phyloP scores from a whole-genome alignment of 2,888 invertebrate genomes.

The Conops quadrifasciatus region DNA sequence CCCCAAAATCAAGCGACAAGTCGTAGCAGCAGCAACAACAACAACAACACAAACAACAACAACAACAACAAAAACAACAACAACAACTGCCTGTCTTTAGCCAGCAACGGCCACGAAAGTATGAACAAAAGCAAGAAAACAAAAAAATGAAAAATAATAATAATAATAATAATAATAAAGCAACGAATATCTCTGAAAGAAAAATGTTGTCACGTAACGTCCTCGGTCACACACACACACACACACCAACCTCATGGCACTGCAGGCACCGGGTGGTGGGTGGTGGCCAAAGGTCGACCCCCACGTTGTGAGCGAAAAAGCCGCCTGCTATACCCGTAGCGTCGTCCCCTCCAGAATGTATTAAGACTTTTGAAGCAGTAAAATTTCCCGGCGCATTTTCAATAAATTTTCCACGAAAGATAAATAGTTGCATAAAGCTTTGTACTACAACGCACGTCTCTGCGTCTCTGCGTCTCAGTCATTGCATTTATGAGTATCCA shows the following conservation, averaged over 20 bases:
- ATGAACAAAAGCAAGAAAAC: not conserved
- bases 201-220: conserved; percentile 24
- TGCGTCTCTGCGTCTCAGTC: not conserved
- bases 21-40: too few relatives aligned
- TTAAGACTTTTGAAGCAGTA: not conserved
- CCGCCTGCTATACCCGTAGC: too few relatives aligned
- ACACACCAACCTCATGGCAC: not conserved
- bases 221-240: not conserved
- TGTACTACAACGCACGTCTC: conserved; percentile 12
- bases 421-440: conserved; percentile 22
- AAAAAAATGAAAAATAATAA: conserved; percentile 14
- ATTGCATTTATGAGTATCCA: not conserved
- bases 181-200: conserved; percentile 5
- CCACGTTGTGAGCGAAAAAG: conserved; percentile 13
- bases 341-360: too few relatives aligned
- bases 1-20: too few relatives aligned
- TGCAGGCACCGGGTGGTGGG: not conserved
- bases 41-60: too few relatives aligned
- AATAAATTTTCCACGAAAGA: conserved; percentile 27
- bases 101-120: not conserved
- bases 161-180: conserved; percentile 4
- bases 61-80: too few relatives aligned
- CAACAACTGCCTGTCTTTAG: not conserved
- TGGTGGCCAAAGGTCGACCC: not conserved
- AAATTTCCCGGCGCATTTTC: conserved; percentile 16